These are phyloP conservation scores for Rallus crepitans DNA, from an alignment of 2,797 vertebrate species.

Conservation along the genomic window DNA sequence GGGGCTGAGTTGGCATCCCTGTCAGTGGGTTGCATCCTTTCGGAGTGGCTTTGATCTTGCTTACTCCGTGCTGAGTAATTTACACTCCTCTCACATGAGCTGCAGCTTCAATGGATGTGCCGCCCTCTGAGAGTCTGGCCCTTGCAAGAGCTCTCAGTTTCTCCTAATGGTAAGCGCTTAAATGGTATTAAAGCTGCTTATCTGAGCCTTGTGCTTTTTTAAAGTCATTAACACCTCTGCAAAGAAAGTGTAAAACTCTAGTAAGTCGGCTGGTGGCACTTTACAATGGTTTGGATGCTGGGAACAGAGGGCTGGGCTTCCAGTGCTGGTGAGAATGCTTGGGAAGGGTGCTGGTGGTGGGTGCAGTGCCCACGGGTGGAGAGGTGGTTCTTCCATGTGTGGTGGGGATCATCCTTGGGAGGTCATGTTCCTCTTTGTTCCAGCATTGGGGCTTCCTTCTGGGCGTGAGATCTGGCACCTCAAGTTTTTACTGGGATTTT, in stretches of 20 bases:
- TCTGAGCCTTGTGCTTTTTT: not conserved
- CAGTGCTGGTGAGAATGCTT: fast-evolving
- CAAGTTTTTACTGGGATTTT: not conserved
- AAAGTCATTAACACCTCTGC: conserved; percentile 36
- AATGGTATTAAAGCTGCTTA: conserved; percentile 21
- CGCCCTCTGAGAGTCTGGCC: conserved; percentile 14
- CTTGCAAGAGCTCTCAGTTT: not conserved
- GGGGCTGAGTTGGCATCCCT: not conserved
- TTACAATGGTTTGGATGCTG: not conserved
- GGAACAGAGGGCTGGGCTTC: not conserved
- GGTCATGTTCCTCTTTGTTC: not conserved
- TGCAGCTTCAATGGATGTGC: conserved; percentile 7
- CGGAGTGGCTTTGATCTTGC: conserved; percentile 21
- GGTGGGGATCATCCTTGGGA: not conserved
- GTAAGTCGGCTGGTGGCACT: not conserved
- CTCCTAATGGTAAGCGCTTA: not conserved
- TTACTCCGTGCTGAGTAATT: conserved; percentile 22
- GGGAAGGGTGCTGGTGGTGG: not conserved
- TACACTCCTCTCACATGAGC: conserved; percentile 30
- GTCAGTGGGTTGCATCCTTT: conserved; percentile 37
- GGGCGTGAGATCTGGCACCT: not conserved
- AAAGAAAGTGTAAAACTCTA: not conserved
- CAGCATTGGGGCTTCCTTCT: not conserved
- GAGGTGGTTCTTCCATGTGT: fast-evolving
- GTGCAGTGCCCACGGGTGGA: fast-evolving